Conservation (phyloP, 2,888 invertebrate genomes). For the Sthenelais limicola region DNA sequence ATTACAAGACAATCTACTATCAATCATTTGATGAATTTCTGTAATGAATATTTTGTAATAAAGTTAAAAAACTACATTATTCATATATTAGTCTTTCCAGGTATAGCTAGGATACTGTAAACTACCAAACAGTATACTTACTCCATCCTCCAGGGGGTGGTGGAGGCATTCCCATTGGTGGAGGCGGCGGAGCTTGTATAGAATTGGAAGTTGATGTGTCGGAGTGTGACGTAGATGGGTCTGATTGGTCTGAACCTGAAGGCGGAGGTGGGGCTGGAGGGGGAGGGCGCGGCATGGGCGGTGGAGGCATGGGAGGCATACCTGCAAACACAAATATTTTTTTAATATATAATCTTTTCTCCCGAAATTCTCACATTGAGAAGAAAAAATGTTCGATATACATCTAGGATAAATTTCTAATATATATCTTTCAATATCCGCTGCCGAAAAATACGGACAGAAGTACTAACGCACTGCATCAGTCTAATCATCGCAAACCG, state of each 20-base stretch:
- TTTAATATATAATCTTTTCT: not conserved
- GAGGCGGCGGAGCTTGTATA: constrained; percentile 38
- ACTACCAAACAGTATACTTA: no score
- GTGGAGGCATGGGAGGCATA: constrained; percentile 40
- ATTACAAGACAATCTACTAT: no score
- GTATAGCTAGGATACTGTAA: no score
- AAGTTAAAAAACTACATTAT: no score
- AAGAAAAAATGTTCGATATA: not conserved
- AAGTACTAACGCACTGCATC: no score
- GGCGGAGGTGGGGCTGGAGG: constrained; percentile 47
- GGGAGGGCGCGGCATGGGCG: constrained; percentile 53
- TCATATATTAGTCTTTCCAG: no score
- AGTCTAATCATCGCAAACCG: no score
- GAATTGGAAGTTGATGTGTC: constrained; percentile 1
- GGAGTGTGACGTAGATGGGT: constrained; percentile 9
- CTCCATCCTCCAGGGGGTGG: no score
- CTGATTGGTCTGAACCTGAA: not conserved
- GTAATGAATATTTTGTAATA: no score
- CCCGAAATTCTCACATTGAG: not conserved
- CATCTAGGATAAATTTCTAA: not conserved
- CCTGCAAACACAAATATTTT: constrained; percentile 6
- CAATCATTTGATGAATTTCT: no score
- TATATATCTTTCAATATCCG: no score
- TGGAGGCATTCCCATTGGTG: constrained; percentile 44
- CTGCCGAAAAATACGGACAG: no score